Evolutionary conservation across 2,797 vertebrate species (phyloP).

Genomic region (Eurystomus glaucurus): DNA sequence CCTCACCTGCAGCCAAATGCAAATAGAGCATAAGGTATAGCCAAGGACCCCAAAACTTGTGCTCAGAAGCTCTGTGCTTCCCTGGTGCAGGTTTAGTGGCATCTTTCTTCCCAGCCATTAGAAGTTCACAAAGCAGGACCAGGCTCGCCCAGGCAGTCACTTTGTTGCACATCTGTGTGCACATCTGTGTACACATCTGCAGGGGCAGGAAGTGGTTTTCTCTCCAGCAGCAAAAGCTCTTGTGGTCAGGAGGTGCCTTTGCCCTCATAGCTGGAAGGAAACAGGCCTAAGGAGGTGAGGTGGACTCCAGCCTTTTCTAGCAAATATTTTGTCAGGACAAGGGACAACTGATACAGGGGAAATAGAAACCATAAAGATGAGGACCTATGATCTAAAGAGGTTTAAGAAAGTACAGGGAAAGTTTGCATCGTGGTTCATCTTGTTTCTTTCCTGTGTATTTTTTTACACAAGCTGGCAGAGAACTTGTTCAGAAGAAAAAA

Average conservation of each 20-base stretch:
- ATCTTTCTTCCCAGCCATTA: background rate
- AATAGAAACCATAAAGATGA: background rate
- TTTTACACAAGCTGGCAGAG: background rate
- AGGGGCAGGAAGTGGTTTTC: background rate
- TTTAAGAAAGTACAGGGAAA: background rate
- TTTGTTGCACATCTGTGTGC: too few species aligned
- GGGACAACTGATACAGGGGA: background rate
- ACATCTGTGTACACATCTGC: background rate
- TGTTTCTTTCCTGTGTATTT: background rate
- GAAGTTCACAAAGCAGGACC: background rate
- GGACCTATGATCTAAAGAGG: background rate
- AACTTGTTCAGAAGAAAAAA: background rate
- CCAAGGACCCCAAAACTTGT: background rate
- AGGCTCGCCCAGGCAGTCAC: background rate
- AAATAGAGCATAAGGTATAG: rapidly evolving
- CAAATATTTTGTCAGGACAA: background rate
- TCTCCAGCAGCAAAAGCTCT: background rate
- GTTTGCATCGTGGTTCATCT: background rate
- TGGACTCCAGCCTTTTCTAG: background rate
- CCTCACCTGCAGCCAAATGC: background rate
- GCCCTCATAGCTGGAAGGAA: background rate
- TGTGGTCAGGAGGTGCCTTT: background rate
- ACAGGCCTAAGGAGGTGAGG: rapidly evolving
- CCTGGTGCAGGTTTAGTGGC: background rate
- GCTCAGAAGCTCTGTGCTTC: background rate